Base-by-base conservation (phyloP, 2,888 invertebrate genomes). In the Eledona agricola region DNA sequence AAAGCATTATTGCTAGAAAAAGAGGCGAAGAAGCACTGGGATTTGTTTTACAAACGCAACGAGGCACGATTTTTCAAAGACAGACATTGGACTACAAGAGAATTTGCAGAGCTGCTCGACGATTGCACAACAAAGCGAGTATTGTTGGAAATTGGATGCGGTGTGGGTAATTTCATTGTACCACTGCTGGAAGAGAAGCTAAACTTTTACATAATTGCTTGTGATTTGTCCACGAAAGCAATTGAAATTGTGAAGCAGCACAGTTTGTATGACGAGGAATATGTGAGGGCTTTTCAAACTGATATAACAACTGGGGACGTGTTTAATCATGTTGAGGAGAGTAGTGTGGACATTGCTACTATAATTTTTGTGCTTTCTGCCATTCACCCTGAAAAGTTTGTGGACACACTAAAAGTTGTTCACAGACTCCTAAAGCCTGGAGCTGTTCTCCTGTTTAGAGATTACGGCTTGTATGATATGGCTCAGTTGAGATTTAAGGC, bases 391-490 rank as follows among this genome's bases (percentile, higher is more conserved):
- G 80, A 85, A 0, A 90, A 91, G 70, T 94, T 93, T 81, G 51
- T 67, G 1, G 74, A 70, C 35, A 87, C 86, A 1, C 75, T 85
- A 1, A 69, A 74, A 7, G 90, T 90, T 66, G 78, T 96, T 0
- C 83, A 76, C 57, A 76, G 80, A 40, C 79, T 86, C 1, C 76
- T 92, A 1, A 83, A 81, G 23, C 84, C 88, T 0, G 93, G 90
- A 1, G 97, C 96, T 0, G 72, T 89, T 19, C 72, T 98, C 1
- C 75, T 98, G 9, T 89, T 98, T 61, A 79, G 98, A 55, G 98
- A 98, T 76, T 99, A 98, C 75, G 98, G 95, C 0, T 78, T 93
- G 0, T 90, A 95, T 69, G 98, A 98, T 73, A 93, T 97, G 89
- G 93, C 98, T 0, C 96, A 97, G 79, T 71, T 98, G 35, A 81